These are phyloP conservation scores for Lomographa bimaculata DNA, from an alignment of 2,888 invertebrate species.

Conservation along the genomic window DNA sequence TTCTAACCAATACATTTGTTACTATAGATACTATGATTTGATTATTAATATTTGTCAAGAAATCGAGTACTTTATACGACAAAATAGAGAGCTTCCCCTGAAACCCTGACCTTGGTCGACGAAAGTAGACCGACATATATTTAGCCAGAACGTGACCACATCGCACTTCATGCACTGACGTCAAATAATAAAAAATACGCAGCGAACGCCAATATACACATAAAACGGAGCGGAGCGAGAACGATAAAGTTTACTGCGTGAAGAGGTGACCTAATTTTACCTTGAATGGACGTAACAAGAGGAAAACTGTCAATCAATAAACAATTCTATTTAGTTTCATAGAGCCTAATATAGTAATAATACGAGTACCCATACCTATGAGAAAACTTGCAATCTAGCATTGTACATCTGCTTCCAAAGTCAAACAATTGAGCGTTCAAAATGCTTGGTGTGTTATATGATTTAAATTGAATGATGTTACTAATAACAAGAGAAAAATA, in stretches of 20 bases:
- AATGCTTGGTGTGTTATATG: too few species aligned
- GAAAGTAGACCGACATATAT: constrained; percentile 25
- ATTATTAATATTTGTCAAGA: background rate
- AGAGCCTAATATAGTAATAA: too few species aligned
- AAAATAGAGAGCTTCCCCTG: constrained; percentile 5
- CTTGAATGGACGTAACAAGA: constrained; percentile 32
- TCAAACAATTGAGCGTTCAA: too few species aligned
- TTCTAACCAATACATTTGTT: too few species aligned
- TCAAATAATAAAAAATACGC: constrained; percentile 28
- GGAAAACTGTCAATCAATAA: constrained; percentile 5
- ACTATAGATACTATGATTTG: too few species aligned
- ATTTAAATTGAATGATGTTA: too few species aligned
- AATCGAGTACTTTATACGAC: constrained; percentile 2
- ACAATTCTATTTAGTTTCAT: background rate
- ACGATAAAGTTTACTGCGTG: constrained; percentile 18
- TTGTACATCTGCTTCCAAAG: too few species aligned
- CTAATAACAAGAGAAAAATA: too few species aligned
- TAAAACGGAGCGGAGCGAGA: constrained; percentile 19
- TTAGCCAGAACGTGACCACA: constrained; percentile 21
- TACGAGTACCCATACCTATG: too few species aligned
- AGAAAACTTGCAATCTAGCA: too few species aligned
- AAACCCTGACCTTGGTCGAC: constrained; percentile 24
- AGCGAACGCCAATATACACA: constrained; percentile 24
- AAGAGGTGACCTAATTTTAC: constrained; percentile 28
- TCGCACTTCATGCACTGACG: constrained; percentile 24